Evolutionary conservation across 2,797 vertebrate species (phyloP).

Genomic region (Urophycis tenuis): DNA sequence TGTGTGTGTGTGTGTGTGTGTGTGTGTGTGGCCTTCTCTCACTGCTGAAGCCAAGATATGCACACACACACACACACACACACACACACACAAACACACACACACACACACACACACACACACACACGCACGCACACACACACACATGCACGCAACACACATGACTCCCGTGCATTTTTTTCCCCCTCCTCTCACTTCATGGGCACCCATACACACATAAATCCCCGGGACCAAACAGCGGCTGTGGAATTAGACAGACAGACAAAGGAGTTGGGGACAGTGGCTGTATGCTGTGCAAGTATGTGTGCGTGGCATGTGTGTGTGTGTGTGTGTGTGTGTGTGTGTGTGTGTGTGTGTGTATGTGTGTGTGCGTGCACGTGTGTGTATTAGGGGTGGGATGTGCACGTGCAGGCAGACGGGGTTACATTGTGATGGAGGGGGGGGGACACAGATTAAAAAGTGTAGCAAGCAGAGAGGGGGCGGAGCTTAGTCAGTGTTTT

Average conservation of each 20-base stretch:
- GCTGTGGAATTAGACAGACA: conserved; percentile 60
- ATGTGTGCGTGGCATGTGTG: background rate
- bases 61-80: conserved; percentile 3
- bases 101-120: conserved; percentile 3
- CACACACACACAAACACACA: conserved; percentile 31
- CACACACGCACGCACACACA: conserved; percentile 17
- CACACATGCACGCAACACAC: background rate
- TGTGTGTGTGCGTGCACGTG: conserved; percentile 2
- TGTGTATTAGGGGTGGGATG: background rate
- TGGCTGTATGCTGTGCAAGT: conserved; percentile 1
- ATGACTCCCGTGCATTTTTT: conserved; percentile 31
- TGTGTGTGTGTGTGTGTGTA: conserved; percentile 11
- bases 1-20: too few species aligned
- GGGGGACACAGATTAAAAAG: conserved; percentile 54
- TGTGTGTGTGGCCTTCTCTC: too few species aligned
- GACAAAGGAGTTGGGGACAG: conserved; percentile 59
- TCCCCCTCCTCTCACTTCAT: conserved; percentile 51
- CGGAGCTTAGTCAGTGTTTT: conserved; percentile 58
- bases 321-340: conserved; percentile 25
- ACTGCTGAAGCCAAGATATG: too few species aligned
- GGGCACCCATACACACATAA: conserved; percentile 53
- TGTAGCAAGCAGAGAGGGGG: conserved; percentile 53
- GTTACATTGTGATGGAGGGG: conserved; percentile 37
- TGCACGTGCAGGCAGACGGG: conserved; percentile 28
- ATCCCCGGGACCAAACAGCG: conserved; percentile 58